Base-by-base conservation (phyloP, 2,797 vertebrate species). In the Enteromius trimaculatus region DNA sequence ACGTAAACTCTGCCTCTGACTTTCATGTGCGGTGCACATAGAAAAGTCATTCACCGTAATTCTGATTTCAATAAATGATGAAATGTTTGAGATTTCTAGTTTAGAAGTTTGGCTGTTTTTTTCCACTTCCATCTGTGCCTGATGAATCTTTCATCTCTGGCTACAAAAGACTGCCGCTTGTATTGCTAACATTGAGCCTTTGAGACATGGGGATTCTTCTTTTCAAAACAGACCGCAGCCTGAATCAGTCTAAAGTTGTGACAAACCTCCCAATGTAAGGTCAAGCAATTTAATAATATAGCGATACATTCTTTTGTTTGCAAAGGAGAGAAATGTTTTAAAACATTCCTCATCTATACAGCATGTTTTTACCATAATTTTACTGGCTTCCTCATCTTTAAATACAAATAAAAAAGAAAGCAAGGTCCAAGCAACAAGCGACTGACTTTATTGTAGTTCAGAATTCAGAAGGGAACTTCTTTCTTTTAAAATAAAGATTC, bases 1-100 rank as follows among this genome's bases (percentile, higher is more conserved):
- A 71, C 31, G 55, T 62, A 79, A 84, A 87, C 79, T 71, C 72
- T 44, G 55, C 34, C 65, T 69, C n/a, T n/a, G 29, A 70, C 80
- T 86, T 87, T 87, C 55, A 88, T 83, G 85, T 83, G 71, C 17
- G n/a, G 60, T 53, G 23, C 70, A 74, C 19, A 69, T 19, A 16
- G 13, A 19, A 76, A 26, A 42, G 34, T 70, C 42, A 76, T 82
- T 79, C 51, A 79, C 49, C 69, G 65, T 60, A 49, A 76, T 83
- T 86, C 62, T 79, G 68, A 44, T 75, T 69, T 72, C 6, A 37
- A 81, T 80, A 83, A 88, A 83, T 80, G 34, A 85, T 82, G 44
- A 85, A 74, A 85, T 81, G 21, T 55, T 77, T 85, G 49, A 77
- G 75, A 77, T 80, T 66, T 77, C 19, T 51, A 72, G 42, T 74